A percentile compares a stretch with the other conserved stretches of the same genome.
Conservation (phyloP, 2,113 vertebrate species). For the Dicentrarchus labrax region DNA sequence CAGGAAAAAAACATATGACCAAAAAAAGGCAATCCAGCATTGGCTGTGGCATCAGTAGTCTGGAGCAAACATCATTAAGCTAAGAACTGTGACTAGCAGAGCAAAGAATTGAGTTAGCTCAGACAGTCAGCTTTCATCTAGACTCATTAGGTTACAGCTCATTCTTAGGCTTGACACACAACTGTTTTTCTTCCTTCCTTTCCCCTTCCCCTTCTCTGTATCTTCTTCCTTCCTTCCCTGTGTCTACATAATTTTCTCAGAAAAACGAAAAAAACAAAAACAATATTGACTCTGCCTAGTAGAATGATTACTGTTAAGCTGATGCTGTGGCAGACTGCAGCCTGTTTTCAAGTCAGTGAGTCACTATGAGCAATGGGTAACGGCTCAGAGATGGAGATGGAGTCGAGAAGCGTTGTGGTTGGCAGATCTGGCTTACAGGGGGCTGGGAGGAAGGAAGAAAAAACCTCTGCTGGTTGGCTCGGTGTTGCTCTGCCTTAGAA, state of each 20-base stretch:
- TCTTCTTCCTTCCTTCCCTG: neutral
- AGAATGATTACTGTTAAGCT: slow-evolving; percentile 64
- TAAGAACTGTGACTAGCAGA: slow-evolving; percentile 75
- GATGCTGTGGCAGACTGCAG: slow-evolving; percentile 49
- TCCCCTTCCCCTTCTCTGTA: slow-evolving; percentile 24
- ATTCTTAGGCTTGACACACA: slow-evolving; percentile 65
- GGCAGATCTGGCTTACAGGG: slow-evolving; percentile 40
- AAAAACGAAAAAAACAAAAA: slow-evolving; percentile 1
- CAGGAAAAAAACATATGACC: slow-evolving; percentile 59
- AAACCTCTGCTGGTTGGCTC: slow-evolving; percentile 41
- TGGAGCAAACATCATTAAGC: slow-evolving; percentile 75
- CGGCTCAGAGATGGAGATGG: slow-evolving; percentile 47
- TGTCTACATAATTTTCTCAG: slow-evolving; percentile 22
- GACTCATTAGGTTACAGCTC: slow-evolving; percentile 74
- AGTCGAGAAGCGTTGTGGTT: slow-evolving; percentile 51
- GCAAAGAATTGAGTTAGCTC: slow-evolving; percentile 78
- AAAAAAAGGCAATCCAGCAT: slow-evolving; percentile 67
- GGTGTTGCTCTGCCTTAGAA: slow-evolving; percentile 58
- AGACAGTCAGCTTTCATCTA: slow-evolving; percentile 77
- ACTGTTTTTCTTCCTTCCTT: neutral
- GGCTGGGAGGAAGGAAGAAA: slow-evolving; percentile 45
- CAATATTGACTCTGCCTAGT: slow-evolving; percentile 58
- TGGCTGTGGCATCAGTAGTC: slow-evolving; percentile 63
- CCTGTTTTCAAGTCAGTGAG: slow-evolving; percentile 64
- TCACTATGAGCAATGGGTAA: slow-evolving; percentile 62